phyloP scores from a whole-genome alignment of 1,140 invertebrate species.

The Hyphantria cunea region DNA sequence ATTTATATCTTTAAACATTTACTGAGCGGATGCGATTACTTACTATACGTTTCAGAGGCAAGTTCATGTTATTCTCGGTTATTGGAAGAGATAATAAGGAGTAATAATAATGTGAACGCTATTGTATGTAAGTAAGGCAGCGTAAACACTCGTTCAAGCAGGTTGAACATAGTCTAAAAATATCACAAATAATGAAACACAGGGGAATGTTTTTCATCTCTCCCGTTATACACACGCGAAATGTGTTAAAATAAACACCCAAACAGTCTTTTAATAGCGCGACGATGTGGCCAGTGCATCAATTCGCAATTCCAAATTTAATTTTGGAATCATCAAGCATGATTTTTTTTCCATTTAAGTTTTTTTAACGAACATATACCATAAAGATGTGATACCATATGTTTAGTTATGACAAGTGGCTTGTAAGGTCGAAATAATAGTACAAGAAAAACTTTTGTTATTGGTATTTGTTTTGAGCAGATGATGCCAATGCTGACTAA shows the following conservation, averaged over 20 bases:
- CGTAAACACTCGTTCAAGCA: constrained; percentile 75
- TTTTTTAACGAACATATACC: constrained; percentile 54
- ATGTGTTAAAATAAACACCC: constrained; percentile 80
- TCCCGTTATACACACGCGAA: constrained; percentile 76
- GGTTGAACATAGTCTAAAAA: constrained; percentile 77
- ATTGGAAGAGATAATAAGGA: constrained; percentile 45
- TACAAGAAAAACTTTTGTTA: constrained; percentile 33
- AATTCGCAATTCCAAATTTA: constrained; percentile 71
- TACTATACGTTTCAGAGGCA: constrained; percentile 2
- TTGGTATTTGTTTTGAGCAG: constrained; percentile 32
- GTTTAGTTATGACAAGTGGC: constrained; percentile 42
- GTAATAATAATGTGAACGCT: constrained; percentile 69
- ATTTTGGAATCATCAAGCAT: constrained; percentile 62
- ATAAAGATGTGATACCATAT: constrained; percentile 45
- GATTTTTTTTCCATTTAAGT: constrained; percentile 68
- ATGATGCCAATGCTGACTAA: constrained; percentile 44
- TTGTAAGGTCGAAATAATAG: constrained; percentile 39
- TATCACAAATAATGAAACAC: constrained; percentile 78
- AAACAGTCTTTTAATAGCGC: constrained; percentile 77
- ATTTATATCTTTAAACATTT: constrained; percentile 36
- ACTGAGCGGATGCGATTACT: constrained; percentile 15
- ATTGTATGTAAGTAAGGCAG: constrained; percentile 71
- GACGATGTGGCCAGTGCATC: constrained; percentile 75
- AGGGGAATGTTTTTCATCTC: constrained; percentile 80
- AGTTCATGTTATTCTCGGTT: constrained; percentile 15